Evolutionary conservation across 1,140 invertebrate species (phyloP), one percentile per base, ranked within the genome.

Genomic region (Eufriesea mexicana): DNA sequence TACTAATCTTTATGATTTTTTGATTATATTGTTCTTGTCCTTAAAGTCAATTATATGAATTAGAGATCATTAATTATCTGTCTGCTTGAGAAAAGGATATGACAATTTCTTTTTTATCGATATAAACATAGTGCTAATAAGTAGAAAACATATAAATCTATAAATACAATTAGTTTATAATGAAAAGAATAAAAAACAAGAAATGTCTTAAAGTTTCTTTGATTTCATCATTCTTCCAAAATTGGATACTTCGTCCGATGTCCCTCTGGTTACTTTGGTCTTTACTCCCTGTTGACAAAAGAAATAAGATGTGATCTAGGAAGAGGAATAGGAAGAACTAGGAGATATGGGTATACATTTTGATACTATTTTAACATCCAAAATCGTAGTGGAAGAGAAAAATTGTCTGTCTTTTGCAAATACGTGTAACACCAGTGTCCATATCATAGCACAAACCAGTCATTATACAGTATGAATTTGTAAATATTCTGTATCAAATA

Each of bases 181-280:
- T 7, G 57, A 47, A 67, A 45, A 9, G 25, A 54, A 77, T 57
- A 18, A 0, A 71, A 77, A 71, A 83, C 2, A 68, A 42, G 2
- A 76, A 23, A 42, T 57, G 35, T 71, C n/a, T 66, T 59, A 1
- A 42, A 79, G 79, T 89, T 90, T 87, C 78, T 88, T 84, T 86
- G 86, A 88, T 88, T 49, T 72, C n/a, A 45, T 64, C 66, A 47
- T 42, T 47, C 16, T 49, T 51, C 5, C 66, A 28, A 16, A 42
- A 54, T 35, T 2, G 2, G 9, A 49, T 25, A 25, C 35, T 75
- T 16, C 10, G 16, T 20, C 9, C 14, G 6, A 18, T 18, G 16
- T 28, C 55, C n/a, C 59, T 20, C 54, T 35, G 14, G 42, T 47
- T 61, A 47, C 35, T 20, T 35, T 18, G 10, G n/a, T 57, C 55